phyloP scores from a whole-genome alignment of 2,113 vertebrate species.

The Hemiprocne comata region DNA sequence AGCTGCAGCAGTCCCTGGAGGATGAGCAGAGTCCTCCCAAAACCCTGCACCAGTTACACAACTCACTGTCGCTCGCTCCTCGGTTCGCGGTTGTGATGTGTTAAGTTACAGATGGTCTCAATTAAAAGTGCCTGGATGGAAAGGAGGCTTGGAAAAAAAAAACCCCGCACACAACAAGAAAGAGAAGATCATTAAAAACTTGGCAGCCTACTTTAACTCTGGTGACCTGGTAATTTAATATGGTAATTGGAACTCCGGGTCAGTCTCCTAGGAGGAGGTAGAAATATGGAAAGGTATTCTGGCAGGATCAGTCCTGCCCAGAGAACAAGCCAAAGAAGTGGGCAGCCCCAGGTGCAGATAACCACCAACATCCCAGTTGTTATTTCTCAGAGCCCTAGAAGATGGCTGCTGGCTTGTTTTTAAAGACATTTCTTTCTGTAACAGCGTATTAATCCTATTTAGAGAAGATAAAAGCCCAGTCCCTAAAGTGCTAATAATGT shows the following conservation, averaged over 20 bases:
- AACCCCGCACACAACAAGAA: not conserved
- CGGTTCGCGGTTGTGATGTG: not conserved
- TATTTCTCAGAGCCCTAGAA: not conserved
- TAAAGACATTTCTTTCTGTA: not conserved
- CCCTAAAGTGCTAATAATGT: not conserved
- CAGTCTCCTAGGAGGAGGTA: not conserved
- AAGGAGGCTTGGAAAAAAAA: not conserved
- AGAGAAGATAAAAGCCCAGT: constrained; percentile 2
- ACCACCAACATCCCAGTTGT: not conserved
- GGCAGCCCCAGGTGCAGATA: not conserved
- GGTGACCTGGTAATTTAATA: constrained; percentile 43
- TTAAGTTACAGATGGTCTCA: constrained; percentile 37
- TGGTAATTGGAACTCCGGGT: not conserved
- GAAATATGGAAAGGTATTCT: not conserved
- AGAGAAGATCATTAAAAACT: constrained; percentile 39
- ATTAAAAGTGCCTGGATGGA: not conserved
- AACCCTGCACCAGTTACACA: not conserved
- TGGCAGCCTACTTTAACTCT: constrained; percentile 63
- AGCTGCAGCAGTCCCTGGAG: not conserved
- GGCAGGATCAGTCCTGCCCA: not conserved
- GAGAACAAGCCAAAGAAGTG: not conserved
- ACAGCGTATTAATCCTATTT: not conserved
- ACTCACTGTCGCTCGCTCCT: not conserved
- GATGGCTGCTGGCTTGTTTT: not conserved
- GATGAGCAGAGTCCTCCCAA: not conserved